phyloP scores from a whole-genome alignment of 1,140 invertebrate genomes.

The Pseudomyrmex pallidus region DNA sequence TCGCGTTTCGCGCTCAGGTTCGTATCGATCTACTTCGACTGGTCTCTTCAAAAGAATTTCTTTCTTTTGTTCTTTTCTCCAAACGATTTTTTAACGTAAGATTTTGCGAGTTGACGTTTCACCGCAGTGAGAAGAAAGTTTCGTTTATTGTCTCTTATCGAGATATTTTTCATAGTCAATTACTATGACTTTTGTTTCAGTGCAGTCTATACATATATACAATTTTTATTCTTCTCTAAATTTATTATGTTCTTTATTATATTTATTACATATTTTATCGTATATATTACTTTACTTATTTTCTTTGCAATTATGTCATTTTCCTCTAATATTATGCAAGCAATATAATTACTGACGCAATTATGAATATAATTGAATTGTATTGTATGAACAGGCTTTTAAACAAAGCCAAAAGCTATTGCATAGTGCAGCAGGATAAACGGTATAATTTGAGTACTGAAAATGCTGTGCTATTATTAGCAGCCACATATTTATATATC shows the following conservation, averaged over 20 bases:
- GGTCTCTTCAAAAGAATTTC: neutral
- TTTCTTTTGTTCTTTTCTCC: no score
- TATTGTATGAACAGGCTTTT: slow-evolving; percentile 23
- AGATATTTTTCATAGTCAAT: no score
- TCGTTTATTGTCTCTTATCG: no score
- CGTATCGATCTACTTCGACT: slow-evolving; percentile 19
- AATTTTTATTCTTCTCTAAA: neutral
- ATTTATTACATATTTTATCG: neutral
- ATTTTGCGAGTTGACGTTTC: neutral
- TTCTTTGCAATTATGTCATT: slow-evolving; percentile 1
- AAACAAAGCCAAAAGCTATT: slow-evolving; percentile 10
- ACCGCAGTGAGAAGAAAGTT: neutral
- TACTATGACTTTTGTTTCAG: no score
- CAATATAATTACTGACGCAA: neutral
- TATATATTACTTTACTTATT: slow-evolving; percentile 21
- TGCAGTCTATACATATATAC: no score
- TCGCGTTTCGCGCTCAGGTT: neutral
- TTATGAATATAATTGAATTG: slow-evolving; percentile 20
- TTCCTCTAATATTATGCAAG: neutral
- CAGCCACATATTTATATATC: neutral
- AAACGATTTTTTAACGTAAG: neutral
- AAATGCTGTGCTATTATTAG: neutral
- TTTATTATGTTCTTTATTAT: neutral
- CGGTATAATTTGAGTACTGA: slow-evolving; percentile 9
- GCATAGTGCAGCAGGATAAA: neutral